Percentiles rank a stretch among this genome's conserved stretches.
Conservation (phyloP, 1,140 invertebrate species). For the silkworm (Bombyx mori) region ASM3026992v2 NC_085124.1:608001-608500, state of each 20-base stretch:
- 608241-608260: slow-evolving; percentile 32
- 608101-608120: slow-evolving; percentile 33
- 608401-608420: not conserved
- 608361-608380: slow-evolving; percentile 37
- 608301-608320: slow-evolving; percentile 47
- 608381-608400: slow-evolving; percentile 38
- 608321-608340: slow-evolving; percentile 54
- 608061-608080: slow-evolving; percentile 24
- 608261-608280: slow-evolving; percentile 32
- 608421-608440: too few species aligned
- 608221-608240: slow-evolving; percentile 15
- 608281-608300: slow-evolving; percentile 13
- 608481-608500: too few species aligned
- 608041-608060: slow-evolving; percentile 23
- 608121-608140: slow-evolving; percentile 14
- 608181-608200: slow-evolving; percentile 10
- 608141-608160: slow-evolving; percentile 21
- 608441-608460: too few species aligned
- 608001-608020: too few species aligned
- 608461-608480: too few species aligned
- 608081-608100: slow-evolving; percentile 19
- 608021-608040: too few species aligned
- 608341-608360: slow-evolving; percentile 57
- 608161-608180: slow-evolving; percentile 27
- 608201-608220: slow-evolving; percentile 13